phyloP scores from a whole-genome alignment of 1,140 invertebrate genomes.

The Bombus turneri region DNA sequence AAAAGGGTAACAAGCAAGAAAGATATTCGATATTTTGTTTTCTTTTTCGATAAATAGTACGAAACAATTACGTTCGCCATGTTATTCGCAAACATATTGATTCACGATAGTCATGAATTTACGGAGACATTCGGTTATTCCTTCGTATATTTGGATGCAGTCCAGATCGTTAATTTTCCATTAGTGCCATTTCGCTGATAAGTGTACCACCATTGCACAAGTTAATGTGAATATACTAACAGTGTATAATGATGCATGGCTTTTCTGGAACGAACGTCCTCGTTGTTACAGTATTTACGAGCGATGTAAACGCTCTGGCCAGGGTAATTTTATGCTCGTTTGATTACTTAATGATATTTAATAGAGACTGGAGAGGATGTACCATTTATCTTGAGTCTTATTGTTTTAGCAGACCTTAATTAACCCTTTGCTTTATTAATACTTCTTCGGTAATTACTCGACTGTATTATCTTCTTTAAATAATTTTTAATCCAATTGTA shows the following conservation, averaged over 20 bases:
- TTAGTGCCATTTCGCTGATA: conserved; percentile 38
- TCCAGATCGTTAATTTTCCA: conserved; percentile 53
- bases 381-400: too few relatives aligned
- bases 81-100: neutral
- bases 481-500: too few relatives aligned
- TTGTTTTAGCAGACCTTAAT: too few relatives aligned
- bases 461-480: too few relatives aligned
- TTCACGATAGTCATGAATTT: conserved; percentile 11
- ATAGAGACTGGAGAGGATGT: neutral
- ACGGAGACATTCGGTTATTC: conserved; percentile 7
- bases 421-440: too few relatives aligned
- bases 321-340: neutral
- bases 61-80: neutral
- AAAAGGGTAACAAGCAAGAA: neutral
- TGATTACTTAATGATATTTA: conserved; percentile 1
- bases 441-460: too few relatives aligned
- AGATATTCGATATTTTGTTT: neutral
- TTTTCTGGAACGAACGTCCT: neutral
- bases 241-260: conserved; percentile 1
- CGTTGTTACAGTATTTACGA: conserved; percentile 5
- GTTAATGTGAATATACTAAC: conserved; percentile 23
- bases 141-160: conserved; percentile 18
- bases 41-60: neutral
- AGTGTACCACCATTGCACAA: neutral
- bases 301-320: neutral